Evolutionary conservation across 2,113 vertebrate genomes (phyloP).

Genomic region (Ctenodactylus gundi): DNA sequence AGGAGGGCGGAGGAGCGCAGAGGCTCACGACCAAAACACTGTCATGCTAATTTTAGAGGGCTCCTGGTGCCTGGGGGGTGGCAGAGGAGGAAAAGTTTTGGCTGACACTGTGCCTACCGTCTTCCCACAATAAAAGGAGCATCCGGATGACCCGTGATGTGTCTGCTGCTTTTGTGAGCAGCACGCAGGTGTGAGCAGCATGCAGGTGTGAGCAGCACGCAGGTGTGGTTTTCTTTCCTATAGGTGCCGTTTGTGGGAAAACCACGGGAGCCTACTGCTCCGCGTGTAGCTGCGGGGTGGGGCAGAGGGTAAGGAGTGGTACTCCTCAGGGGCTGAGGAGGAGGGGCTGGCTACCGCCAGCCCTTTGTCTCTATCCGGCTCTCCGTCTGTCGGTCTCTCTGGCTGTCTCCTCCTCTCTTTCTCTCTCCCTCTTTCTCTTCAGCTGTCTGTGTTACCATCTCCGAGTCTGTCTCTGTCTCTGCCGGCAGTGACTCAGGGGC

Average conservation of each 20-base stretch:
- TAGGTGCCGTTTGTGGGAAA: neutral
- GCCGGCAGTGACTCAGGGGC: neutral
- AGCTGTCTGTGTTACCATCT: too few species aligned
- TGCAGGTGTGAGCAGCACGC: neutral
- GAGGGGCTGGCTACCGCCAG: neutral
- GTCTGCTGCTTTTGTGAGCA: neutral
- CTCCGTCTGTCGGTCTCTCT: fast-evolving
- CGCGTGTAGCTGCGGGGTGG: neutral
- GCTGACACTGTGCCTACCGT: neutral
- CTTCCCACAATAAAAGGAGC: constrained; percentile 1
- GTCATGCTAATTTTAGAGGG: neutral
- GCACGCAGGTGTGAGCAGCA: neutral
- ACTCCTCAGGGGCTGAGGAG: neutral
- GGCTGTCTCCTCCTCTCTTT: too few species aligned
- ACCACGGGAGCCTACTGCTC: neutral
- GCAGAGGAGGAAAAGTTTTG: neutral
- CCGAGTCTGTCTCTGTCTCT: too few species aligned
- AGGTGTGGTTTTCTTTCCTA: neutral
- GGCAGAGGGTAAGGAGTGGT: too few species aligned
- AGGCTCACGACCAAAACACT: constrained; percentile 12
- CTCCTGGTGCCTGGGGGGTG: neutral
- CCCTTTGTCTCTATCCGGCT: neutral
- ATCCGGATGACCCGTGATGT: neutral
- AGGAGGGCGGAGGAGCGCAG: neutral
- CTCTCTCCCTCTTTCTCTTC: neutral